Conservation (phyloP, 2,113 vertebrate species). For the Siphamia tubifer region DNA sequence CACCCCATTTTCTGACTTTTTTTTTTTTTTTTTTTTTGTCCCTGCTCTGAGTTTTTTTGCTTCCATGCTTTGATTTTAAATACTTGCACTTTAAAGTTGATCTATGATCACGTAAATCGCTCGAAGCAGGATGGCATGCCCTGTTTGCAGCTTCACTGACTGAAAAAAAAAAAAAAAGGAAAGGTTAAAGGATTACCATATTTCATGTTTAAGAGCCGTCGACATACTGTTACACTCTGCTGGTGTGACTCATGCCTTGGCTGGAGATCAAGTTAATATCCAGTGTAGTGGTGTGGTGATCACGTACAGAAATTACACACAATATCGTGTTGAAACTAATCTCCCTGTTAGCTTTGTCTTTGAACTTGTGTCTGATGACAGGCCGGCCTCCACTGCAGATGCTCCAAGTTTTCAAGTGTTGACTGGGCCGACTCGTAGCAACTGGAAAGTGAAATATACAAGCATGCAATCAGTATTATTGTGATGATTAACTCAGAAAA, state of each 20-base stretch:
- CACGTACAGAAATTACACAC: conserved; percentile 51
- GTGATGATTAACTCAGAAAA: too few relatives aligned
- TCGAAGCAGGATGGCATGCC: neutral
- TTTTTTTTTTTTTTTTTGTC: conserved; percentile 21
- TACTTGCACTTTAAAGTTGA: conserved; percentile 8
- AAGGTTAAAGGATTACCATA: conserved; percentile 11
- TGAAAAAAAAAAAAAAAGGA: neutral
- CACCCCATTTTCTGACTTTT: conserved; percentile 14
- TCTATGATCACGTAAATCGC: conserved; percentile 22
- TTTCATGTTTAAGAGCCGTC: conserved; percentile 20
- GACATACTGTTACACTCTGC: conserved; percentile 20
- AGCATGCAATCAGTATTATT: conserved; percentile 11
- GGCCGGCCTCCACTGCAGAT: conserved; percentile 17
- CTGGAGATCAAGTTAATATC: neutral
- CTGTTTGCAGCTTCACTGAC: neutral
- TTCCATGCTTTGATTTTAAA: conserved; percentile 13
- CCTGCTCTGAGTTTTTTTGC: conserved; percentile 14
- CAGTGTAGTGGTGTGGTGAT: conserved; percentile 14
- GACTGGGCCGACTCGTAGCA: conserved; percentile 28
- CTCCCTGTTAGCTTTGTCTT: conserved; percentile 56
- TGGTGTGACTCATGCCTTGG: conserved; percentile 31
- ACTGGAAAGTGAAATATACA: conserved; percentile 43
- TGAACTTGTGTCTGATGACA: conserved; percentile 63
- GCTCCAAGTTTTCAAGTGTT: conserved; percentile 34
- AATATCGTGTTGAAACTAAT: conserved; percentile 44